These are phyloP conservation scores for Anneissia japonica DNA, from an alignment of 35 echinoderm and acorn worm species.

Conservation along the genomic window DNA sequence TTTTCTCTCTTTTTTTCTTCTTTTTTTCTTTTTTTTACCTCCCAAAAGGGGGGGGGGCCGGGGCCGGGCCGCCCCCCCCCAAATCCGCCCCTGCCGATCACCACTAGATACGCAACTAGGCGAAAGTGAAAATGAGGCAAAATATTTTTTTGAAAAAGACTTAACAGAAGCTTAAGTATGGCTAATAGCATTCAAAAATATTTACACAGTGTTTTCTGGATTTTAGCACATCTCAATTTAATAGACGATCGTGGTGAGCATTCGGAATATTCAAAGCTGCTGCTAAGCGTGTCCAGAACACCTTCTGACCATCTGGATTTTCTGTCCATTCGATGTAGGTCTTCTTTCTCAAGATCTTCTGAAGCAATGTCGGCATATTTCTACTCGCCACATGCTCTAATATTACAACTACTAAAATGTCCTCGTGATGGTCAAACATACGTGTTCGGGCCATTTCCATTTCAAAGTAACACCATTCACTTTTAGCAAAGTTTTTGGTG, in stretches of 20 bases:
- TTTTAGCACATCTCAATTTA: neutral
- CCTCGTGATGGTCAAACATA: neutral
- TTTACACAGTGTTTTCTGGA: too few relatives aligned
- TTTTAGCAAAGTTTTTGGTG: conserved; percentile 51
- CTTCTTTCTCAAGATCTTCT: neutral
- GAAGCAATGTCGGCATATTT: neutral
- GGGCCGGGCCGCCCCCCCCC: too few relatives aligned
- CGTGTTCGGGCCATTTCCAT: conserved; percentile 25
- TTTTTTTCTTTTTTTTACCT: too few relatives aligned
- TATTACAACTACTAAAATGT: neutral
- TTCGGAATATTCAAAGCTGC: neutral
- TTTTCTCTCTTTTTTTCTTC: too few relatives aligned
- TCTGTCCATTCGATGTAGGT: conserved; percentile 12
- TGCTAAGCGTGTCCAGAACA: conserved; percentile 1
- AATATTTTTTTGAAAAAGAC: too few relatives aligned
- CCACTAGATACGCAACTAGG: too few relatives aligned
- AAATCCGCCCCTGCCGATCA: too few relatives aligned
- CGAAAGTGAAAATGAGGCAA: too few relatives aligned
- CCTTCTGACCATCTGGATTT: neutral
- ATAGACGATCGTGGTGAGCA: neutral
- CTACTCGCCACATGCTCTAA: neutral
- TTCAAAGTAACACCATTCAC: conserved; percentile 77
- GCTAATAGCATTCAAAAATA: too few relatives aligned
- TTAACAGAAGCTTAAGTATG: too few relatives aligned
- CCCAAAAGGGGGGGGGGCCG: too few relatives aligned